Evolutionary conservation across 2,888 invertebrate species (phyloP).

Genomic region (Noctua pronuba): DNA sequence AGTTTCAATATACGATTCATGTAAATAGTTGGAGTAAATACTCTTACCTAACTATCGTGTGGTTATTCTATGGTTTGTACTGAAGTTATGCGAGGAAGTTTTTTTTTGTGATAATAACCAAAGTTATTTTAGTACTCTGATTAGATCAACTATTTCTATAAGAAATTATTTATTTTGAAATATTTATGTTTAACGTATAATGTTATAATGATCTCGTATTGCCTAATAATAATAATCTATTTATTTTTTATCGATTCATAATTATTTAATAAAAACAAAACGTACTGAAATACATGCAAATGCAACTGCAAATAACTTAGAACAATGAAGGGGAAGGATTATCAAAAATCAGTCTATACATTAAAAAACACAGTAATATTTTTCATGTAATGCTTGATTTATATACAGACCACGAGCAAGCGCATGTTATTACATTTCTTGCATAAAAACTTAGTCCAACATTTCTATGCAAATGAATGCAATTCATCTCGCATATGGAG

Average conservation of each 20-base stretch:
- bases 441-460: constrained; percentile 44
- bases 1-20: constrained; percentile 78
- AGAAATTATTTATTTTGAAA: constrained; percentile 46
- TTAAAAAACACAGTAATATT: neutral
- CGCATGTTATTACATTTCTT: constrained; percentile 44
- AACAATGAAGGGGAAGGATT: neutral
- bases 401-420: constrained; percentile 27
- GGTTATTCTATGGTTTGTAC: constrained; percentile 55
- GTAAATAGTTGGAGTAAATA: constrained; percentile 74
- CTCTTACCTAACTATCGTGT: constrained; percentile 60
- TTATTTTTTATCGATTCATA: neutral
- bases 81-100: constrained; percentile 34
- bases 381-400: constrained; percentile 36
- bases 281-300: constrained; percentile 4
- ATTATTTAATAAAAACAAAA: constrained; percentile 1
- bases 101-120: constrained; percentile 40
- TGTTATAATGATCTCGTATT: neutral
- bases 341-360: constrained; percentile 1
- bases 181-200: neutral
- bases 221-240: constrained; percentile 8
- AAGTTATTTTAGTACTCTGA: constrained; percentile 52
- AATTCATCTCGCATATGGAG: constrained; percentile 55
- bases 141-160: constrained; percentile 57
- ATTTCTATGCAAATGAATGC: constrained; percentile 63
- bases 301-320: neutral